A percentile compares a stretch with the other conserved stretches of the same genome.
Evolutionary conservation across 2,888 invertebrate genomes (phyloP).

Genomic region (Eutolmus rufibarbis): DNA sequence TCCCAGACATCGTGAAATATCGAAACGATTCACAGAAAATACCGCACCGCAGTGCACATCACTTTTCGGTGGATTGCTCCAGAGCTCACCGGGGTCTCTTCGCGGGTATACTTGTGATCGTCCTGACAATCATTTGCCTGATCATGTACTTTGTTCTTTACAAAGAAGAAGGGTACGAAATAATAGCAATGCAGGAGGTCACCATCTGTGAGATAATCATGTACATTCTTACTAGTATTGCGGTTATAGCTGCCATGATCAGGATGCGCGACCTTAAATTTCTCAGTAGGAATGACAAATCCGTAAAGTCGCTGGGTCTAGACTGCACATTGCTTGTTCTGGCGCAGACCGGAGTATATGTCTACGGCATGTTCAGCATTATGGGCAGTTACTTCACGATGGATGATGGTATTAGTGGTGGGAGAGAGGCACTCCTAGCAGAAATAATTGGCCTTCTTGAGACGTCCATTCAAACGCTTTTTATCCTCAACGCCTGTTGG

Average conservation of each 20-base stretch:
- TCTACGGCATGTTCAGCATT: slow-evolving; percentile 87
- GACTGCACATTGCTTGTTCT: slow-evolving; percentile 84
- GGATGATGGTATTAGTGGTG: slow-evolving; percentile 62
- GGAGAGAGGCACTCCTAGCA: slow-evolving; percentile 72
- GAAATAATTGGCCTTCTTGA: slow-evolving; percentile 79
- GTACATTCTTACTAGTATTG: slow-evolving; percentile 72
- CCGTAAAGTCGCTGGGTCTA: slow-evolving; percentile 62
- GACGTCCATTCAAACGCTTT: slow-evolving; percentile 80
- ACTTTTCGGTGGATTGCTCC: slow-evolving; percentile 84
- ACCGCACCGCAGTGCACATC: slow-evolving; percentile 64
- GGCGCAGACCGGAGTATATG: slow-evolving; percentile 87
- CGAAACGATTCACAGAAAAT: slow-evolving; percentile 60
- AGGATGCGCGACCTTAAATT: slow-evolving; percentile 75
- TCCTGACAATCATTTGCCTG: slow-evolving; percentile 83
- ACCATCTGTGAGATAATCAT: slow-evolving; percentile 79
- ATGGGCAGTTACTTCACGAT: slow-evolving; percentile 67
- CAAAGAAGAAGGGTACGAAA: slow-evolving; percentile 68
- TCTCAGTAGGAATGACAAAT: slow-evolving; percentile 60
- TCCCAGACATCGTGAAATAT: slow-evolving; percentile 64
- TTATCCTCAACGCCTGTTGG: slow-evolving; percentile 78
- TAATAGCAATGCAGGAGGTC: slow-evolving; percentile 75
- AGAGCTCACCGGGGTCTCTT: slow-evolving; percentile 82
- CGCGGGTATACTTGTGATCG: slow-evolving; percentile 77
- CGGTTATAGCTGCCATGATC: slow-evolving; percentile 69
- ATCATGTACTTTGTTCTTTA: slow-evolving; percentile 90